A percentile compares a stretch with the other conserved stretches of the same genome.
Evolutionary conservation across 2,888 invertebrate species (phyloP).

Genomic region (Lasioglossum pauxillum): DNA sequence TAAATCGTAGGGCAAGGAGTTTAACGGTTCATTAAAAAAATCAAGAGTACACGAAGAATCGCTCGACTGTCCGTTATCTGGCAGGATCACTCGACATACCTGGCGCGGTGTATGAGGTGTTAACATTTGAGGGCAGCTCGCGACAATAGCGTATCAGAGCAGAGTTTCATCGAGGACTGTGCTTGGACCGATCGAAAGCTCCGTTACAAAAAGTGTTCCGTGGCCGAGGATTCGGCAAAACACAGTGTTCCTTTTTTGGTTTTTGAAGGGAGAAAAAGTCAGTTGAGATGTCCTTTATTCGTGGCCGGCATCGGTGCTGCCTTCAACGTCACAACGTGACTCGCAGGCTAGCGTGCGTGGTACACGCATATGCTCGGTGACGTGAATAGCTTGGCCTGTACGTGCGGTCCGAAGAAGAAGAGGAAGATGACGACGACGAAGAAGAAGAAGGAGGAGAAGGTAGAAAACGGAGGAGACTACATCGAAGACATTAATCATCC

Average conservation of each 20-base stretch:
- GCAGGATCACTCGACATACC: background rate
- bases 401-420: slow-evolving; percentile 70
- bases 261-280: slow-evolving; percentile 55
- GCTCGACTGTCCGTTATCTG: background rate
- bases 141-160: slow-evolving; percentile 2
- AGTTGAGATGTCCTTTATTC: slow-evolving; percentile 66
- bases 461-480: slow-evolving; percentile 57
- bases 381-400: slow-evolving; percentile 73
- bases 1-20: no score
- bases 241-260: slow-evolving; percentile 44
- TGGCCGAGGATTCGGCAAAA: slow-evolving; percentile 23
- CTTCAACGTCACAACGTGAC: slow-evolving; percentile 68
- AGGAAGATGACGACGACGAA: background rate
- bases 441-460: slow-evolving; percentile 28
- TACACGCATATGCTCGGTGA: slow-evolving; percentile 69
- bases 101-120: background rate
- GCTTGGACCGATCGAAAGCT: background rate
- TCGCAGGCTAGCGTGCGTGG: slow-evolving; percentile 67
- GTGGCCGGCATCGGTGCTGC: slow-evolving; percentile 56
- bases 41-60: background rate
- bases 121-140: background rate
- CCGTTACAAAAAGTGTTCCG: slow-evolving; percentile 26
- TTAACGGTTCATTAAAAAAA: background rate
- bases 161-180: background rate
- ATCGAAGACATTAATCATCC: slow-evolving; percentile 78